Conservation (phyloP, 2,113 vertebrate genomes). For the Amazona guildingii region DNA sequence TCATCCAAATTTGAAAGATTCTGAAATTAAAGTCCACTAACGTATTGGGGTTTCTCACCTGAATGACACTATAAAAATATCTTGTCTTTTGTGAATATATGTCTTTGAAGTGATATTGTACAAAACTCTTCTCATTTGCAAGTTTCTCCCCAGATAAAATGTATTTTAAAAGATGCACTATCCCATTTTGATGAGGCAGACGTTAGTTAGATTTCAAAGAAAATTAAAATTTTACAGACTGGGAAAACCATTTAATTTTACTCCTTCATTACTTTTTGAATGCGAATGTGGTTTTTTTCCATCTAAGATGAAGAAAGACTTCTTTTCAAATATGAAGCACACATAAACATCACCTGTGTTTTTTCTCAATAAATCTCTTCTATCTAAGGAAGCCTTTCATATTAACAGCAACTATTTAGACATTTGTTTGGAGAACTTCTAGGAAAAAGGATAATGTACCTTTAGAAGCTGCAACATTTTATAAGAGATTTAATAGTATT, state of each 20-base stretch:
- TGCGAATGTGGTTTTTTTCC: neutral
- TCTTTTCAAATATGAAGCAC: constrained; percentile 52
- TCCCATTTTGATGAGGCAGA: constrained; percentile 71
- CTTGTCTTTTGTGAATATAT: constrained; percentile 62
- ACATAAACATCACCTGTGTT: constrained; percentile 33
- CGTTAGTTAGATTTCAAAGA: constrained; percentile 52
- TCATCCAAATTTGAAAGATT: constrained; percentile 67
- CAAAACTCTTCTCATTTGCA: constrained; percentile 70
- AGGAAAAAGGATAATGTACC: constrained; percentile 78
- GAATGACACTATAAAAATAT: constrained; percentile 76
- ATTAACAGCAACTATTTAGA: constrained; percentile 60
- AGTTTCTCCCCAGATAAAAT: constrained; percentile 74
- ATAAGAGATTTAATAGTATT: constrained; percentile 62
- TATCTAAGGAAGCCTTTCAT: constrained; percentile 50
- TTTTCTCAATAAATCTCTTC: constrained; percentile 35
- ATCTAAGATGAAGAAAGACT: constrained; percentile 41
- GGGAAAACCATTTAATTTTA: constrained; percentile 45
- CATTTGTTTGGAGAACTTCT: constrained; percentile 54
- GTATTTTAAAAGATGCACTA: constrained; percentile 78
- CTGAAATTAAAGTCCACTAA: constrained; percentile 57
- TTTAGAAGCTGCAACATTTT: constrained; percentile 71
- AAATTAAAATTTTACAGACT: constrained; percentile 53
- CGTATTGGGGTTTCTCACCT: constrained; percentile 60
- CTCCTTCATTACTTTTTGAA: constrained; percentile 38
- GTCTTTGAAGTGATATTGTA: constrained; percentile 70